Evolutionary conservation across 2,888 invertebrate genomes (phyloP).

Genomic region (Creontiades dilutus): DNA sequence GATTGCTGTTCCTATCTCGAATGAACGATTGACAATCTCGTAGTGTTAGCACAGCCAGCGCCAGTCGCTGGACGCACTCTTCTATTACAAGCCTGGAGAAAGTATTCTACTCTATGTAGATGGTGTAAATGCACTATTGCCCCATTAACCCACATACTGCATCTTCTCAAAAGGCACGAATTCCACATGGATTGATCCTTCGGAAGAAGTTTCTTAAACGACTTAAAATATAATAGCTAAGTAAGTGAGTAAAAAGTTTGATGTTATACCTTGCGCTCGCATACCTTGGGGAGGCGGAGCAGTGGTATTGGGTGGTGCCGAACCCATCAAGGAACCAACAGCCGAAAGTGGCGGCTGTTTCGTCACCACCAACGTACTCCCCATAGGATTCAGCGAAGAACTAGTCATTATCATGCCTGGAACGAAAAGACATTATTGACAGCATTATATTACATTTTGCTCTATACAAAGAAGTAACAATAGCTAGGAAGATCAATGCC

Average conservation of each 20-base stretch:
- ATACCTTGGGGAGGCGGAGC: conserved; percentile 74
- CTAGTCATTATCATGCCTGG: conserved; percentile 90
- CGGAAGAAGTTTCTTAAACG: not conserved
- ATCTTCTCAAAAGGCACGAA: no score
- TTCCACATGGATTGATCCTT: no score
- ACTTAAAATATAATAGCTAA: not conserved
- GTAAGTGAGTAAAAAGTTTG: not conserved
- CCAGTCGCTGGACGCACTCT: no score
- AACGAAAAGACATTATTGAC: conserved; percentile 64
- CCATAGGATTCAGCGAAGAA: conserved; percentile 84
- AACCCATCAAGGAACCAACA: conserved; percentile 81
- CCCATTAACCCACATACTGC: no score
- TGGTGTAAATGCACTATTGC: no score
- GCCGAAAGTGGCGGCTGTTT: conserved; percentile 85
- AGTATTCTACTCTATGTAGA: no score
- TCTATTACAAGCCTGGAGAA: no score
- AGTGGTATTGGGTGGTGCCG: conserved; percentile 72
- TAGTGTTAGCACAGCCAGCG: no score
- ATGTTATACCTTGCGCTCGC: conserved; percentile 6
- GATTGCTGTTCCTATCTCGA: no score
- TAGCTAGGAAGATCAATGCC: not conserved
- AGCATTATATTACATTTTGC: not conserved
- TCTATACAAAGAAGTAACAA: not conserved
- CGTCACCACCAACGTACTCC: conserved; percentile 85
- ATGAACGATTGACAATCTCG: no score